Evolutionary conservation across 2,888 invertebrate genomes (phyloP).

Genomic region (Meliscaeva auricollis): DNA sequence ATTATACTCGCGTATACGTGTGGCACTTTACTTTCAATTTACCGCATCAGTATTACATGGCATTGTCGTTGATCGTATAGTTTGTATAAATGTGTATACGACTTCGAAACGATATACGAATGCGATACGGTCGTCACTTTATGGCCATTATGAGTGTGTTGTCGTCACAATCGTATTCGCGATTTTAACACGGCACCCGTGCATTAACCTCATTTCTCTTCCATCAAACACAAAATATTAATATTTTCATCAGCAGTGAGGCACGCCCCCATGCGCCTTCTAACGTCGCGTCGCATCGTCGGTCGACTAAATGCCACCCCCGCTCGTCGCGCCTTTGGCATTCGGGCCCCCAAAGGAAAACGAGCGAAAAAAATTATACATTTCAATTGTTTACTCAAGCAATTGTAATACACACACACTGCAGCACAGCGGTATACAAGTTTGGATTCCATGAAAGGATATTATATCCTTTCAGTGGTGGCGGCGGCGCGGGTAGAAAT

Average conservation of each 20-base stretch:
- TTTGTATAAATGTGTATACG: neutral
- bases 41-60: slow-evolving; percentile 48
- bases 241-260: slow-evolving; percentile 55
- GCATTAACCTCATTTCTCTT: slow-evolving; percentile 74
- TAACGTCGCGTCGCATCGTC: neutral
- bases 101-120: neutral
- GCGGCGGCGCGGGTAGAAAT: neutral
- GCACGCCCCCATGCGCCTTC: slow-evolving; percentile 1
- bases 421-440: slow-evolving; percentile 45
- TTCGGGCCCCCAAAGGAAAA: neutral
- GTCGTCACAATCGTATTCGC: slow-evolving; percentile 39
- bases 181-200: slow-evolving; percentile 72
- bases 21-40: slow-evolving; percentile 65
- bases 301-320: neutral
- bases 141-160: slow-evolving; percentile 33
- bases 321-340: neutral
- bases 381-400: slow-evolving; percentile 76
- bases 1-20: slow-evolving; percentile 6
- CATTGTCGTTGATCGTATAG: neutral
- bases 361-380: slow-evolving; percentile 58
- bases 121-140: slow-evolving; percentile 18
- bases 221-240: slow-evolving; percentile 66
- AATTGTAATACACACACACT: slow-evolving; percentile 62
- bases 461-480: slow-evolving; percentile 47
- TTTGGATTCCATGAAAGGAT: slow-evolving; percentile 57